These are phyloP conservation scores for Gavialis gangeticus DNA, from an alignment of 2,113 vertebrate species.

Conservation along the genomic window DNA sequence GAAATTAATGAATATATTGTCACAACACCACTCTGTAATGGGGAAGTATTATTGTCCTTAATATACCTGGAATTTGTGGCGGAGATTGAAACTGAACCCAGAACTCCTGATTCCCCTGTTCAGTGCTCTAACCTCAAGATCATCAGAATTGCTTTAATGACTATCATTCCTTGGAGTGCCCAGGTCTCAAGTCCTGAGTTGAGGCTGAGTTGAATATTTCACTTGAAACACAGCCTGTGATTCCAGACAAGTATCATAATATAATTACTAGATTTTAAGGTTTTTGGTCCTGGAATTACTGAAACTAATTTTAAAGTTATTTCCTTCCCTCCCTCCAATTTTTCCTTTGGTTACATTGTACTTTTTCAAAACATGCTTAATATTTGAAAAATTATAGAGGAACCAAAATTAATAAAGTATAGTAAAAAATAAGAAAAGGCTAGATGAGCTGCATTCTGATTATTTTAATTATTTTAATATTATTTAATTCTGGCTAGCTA, in stretches of 20 bases:
- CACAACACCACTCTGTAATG: neutral
- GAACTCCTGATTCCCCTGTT: neutral
- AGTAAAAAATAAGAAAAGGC: constrained; percentile 13
- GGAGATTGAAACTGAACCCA: neutral
- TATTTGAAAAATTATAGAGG: constrained; percentile 10
- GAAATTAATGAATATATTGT: neutral
- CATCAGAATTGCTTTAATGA: neutral
- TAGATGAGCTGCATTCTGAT: constrained; percentile 35
- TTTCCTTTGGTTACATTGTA: neutral
- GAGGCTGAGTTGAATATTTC: neutral
- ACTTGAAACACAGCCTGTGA: neutral
- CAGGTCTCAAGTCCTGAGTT: neutral
- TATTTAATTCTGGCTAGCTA: neutral
- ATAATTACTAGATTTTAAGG: neutral
- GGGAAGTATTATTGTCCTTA: neutral
- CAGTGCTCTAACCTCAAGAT: neutral
- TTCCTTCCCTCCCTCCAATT: neutral
- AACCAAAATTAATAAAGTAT: constrained; percentile 21
- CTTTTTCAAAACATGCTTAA: constrained; percentile 25
- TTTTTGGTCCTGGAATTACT: neutral
- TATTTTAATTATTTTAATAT: neutral
- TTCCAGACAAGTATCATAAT: neutral
- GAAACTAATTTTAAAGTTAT: neutral
- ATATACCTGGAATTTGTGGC: neutral
- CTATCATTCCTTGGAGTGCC: neutral